Evolutionary conservation across 2,888 invertebrate genomes (phyloP).

Genomic region (Eustalomyia histrio): DNA sequence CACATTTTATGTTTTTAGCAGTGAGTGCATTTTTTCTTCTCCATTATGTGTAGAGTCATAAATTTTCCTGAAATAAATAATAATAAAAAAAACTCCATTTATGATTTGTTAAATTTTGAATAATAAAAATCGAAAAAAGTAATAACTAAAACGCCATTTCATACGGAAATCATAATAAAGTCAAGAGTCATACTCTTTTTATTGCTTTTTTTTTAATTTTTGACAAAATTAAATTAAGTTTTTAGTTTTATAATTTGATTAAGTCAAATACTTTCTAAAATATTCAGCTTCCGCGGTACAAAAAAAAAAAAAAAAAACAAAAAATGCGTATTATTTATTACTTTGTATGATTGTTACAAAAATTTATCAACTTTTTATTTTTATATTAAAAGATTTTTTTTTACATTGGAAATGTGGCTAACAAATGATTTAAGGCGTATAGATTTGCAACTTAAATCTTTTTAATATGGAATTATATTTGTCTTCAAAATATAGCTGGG

Average conservation of each 20-base stretch:
- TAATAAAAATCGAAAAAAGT: slow-evolving; percentile 22
- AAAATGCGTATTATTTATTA: slow-evolving; percentile 33
- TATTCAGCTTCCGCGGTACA: slow-evolving; percentile 61
- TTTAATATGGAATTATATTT: no score
- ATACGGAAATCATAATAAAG: slow-evolving; percentile 58
- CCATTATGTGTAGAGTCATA: not conserved
- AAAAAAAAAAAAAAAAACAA: no score
- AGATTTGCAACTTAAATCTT: no score
- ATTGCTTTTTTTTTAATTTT: not conserved
- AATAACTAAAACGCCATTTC: slow-evolving; percentile 39
- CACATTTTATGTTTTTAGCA: no score
- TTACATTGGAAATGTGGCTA: no score
- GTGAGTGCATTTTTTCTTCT: not conserved
- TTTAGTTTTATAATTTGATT: not conserved
- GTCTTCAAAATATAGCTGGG: no score
- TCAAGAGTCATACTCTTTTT: slow-evolving; percentile 35
- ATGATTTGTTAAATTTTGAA: slow-evolving; percentile 42
- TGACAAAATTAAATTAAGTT: slow-evolving; percentile 1
- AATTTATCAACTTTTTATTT: no score
- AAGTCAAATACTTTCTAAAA: slow-evolving; percentile 58
- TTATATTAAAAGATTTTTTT: no score
- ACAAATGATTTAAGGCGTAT: no score
- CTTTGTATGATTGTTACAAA: no score
- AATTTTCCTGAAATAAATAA: not conserved
- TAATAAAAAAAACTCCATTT: slow-evolving; percentile 18